A percentile compares a stretch with the other conserved stretches of the same genome.
phyloP scores from a whole-genome alignment of 2,888 invertebrate species.

The Papilio gigon region DNA sequence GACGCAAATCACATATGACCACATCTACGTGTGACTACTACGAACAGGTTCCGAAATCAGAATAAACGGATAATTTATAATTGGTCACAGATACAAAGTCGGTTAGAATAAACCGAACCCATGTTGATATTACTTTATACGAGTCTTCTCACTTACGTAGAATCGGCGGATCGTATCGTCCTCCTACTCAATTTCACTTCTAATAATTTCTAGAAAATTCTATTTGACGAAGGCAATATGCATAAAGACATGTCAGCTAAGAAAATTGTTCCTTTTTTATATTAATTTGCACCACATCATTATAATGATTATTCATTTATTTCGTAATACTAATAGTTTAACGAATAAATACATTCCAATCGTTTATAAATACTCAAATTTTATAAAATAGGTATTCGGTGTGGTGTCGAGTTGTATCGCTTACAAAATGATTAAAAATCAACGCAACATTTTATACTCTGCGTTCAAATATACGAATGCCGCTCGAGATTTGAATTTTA shows the following conservation, averaged over 20 bases:
- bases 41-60: conserved; percentile 49
- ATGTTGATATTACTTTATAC: conserved; percentile 27
- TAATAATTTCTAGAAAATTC: neutral
- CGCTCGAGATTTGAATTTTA: neutral
- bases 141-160: too few species aligned
- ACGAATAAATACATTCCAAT: too few species aligned
- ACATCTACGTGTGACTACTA: conserved; percentile 41
- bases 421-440: neutral
- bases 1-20: conserved; percentile 33
- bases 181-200: too few species aligned
- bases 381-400: too few species aligned
- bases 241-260: too few species aligned
- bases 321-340: neutral
- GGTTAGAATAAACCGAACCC: conserved; percentile 54
- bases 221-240: neutral
- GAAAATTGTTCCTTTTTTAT: too few species aligned
- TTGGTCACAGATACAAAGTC: conserved; percentile 56
- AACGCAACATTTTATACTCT: neutral
- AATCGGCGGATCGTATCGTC: too few species aligned
- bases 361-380: too few species aligned
- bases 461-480: neutral
- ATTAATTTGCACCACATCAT: neutral
- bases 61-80: conserved; percentile 57
- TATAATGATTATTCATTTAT: neutral
- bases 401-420: neutral